Evolutionary conservation across 2,113 vertebrate genomes (phyloP), one percentile per base, ranked within the genome.

Genomic region (Patagioenas fasciata): DNA sequence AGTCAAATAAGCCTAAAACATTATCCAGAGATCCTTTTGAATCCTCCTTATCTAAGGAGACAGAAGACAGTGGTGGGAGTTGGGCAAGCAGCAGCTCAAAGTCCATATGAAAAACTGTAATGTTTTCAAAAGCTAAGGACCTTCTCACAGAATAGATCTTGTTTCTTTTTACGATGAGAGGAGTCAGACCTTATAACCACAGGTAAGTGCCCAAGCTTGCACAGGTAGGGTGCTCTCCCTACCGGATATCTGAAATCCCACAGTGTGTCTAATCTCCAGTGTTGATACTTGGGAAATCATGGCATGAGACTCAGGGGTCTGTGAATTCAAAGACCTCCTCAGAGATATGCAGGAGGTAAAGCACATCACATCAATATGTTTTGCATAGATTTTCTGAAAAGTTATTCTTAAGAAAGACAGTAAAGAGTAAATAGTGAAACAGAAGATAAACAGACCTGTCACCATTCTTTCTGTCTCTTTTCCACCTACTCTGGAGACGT

Each of bases 331-430:
- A 42, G 23, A 4, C 42, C 9, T 54, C 23, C 32, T 85, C 65
- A 91, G 47, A 81, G 9, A 29, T 11, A 73, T 4, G 36, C 4
- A 56, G 34, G 9, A 57, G 2, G 3, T 38, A 88, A 79, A 85
- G 24, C 31, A 44, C 9, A 57, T 47, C 34, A 62, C 14, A 34
- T 8, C 81, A 66, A 58, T n/a, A 34, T 1, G 1, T 20, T 81
- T 61, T 61, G 26, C 26, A 24, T 0, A 57, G 11, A 72, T 34
- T 44, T 80, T 75, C 38, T 47, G 24, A 80, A 72, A 74, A 85
- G 1, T 3, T 61, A 4, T 15, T 61, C 1, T 58, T 57, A 61
- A 24, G 8, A 36, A 5, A 58, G 3, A 67, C 3, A 47, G 4
- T 42, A 69, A 93, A 75, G 32, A 51, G 10, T 24, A 25, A 72